A percentile compares a stretch with the other conserved stretches of the same genome.
phyloP scores from a whole-genome alignment of 1,140 invertebrate genomes.

The Anastatus disparis region DNA sequence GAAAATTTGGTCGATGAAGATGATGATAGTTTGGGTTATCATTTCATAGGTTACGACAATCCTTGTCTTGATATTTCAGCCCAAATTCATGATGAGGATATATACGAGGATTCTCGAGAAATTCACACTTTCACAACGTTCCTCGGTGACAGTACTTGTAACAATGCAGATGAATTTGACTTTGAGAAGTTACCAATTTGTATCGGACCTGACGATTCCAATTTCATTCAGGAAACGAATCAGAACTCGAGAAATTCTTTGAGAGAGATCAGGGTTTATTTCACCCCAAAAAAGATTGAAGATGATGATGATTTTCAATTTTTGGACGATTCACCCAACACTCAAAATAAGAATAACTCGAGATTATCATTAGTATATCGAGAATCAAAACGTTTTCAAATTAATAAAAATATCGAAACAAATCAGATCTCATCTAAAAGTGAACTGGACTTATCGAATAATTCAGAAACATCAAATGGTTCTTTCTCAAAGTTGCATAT shows the following conservation, averaged over 20 bases:
- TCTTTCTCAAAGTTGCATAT: conserved; percentile 42
- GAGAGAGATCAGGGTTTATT: conserved; percentile 40
- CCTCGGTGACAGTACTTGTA: background rate
- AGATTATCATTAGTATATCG: conserved; percentile 50
- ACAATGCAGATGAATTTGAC: background rate
- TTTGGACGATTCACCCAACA: conserved; percentile 45
- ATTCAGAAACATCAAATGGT: conserved; percentile 29
- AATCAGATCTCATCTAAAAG: conserved; percentile 41
- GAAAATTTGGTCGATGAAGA: background rate
- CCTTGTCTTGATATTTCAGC: conserved; percentile 6
- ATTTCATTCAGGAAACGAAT: conserved; percentile 49
- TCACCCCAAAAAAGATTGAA: background rate
- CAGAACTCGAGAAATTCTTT: conserved; percentile 57
- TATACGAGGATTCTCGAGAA: background rate
- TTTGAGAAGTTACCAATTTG: background rate
- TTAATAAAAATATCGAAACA: background rate
- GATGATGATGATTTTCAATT: too few relatives aligned
- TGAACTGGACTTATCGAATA: conserved; percentile 43
- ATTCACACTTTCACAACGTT: background rate
- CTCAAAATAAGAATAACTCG: conserved; percentile 51
- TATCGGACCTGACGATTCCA: background rate
- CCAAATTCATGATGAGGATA: background rate
- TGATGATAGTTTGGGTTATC: background rate
- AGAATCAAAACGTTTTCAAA: conserved; percentile 14
- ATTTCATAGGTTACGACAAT: conserved; percentile 4